A percentile compares a stretch with the other conserved stretches of the same genome.
phyloP scores from a whole-genome alignment of 1,140 invertebrate genomes.

The Sinonovacula constricta region DNA sequence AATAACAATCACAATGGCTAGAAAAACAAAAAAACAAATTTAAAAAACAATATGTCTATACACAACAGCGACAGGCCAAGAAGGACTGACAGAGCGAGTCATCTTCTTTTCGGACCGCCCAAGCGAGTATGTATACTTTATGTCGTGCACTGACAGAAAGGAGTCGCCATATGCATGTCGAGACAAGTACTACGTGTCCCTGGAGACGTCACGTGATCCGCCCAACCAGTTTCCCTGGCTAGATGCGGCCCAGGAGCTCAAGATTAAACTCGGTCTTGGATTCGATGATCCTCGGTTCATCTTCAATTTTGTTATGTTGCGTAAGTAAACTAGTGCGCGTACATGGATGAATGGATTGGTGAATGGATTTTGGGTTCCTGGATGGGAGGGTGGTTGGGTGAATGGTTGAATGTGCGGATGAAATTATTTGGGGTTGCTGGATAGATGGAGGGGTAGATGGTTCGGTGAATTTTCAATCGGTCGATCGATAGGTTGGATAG shows the following conservation, averaged over 20 bases:
- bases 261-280: conserved; percentile 15
- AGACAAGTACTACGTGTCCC: conserved; percentile 33
- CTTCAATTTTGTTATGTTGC: conserved; percentile 38
- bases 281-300: conserved; percentile 43
- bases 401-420: no score
- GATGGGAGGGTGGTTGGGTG: no score
- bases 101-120: conserved; percentile 40
- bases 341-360: no score
- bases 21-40: no score
- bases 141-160: conserved; percentile 43
- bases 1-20: no score
- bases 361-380: no score
- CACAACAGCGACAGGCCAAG: no score
- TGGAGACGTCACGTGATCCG: conserved; percentile 22
- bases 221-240: conserved; percentile 41
- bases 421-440: no score
- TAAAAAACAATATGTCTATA: no score
- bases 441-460: no score
- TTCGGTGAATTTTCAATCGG: no score
- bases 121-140: conserved; percentile 33
- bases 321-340: conserved; percentile 15
- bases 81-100: conserved; percentile 33
- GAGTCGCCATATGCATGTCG: conserved; percentile 37
- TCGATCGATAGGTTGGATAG: no score
- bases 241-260: conserved; percentile 4